Evolutionary conservation across 2,888 invertebrate species (phyloP), one percentile per base, ranked within the genome.

Genomic region (Phengaris arion): DNA sequence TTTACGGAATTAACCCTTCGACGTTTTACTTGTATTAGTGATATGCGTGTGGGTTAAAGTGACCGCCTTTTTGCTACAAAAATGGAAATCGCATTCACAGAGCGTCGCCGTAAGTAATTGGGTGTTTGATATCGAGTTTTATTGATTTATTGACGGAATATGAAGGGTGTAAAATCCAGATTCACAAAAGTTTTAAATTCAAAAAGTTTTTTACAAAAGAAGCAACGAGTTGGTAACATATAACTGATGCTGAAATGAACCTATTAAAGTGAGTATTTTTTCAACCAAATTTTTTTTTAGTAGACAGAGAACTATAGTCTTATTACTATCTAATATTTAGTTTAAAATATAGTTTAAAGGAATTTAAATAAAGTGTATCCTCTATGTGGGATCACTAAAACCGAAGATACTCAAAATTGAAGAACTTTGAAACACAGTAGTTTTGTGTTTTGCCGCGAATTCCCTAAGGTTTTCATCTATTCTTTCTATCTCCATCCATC

Each of bases 121-220:
- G 64, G 12, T 64, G 64, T 64, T 64, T 64, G 64, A 64, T 64
- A 64, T 64, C 35, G 64, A 64, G 64, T 64, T 35, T 64, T 64
- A 64, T 64, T 64, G 64, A 64, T 64, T 64, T 64, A 64, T 64
- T 64, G 64, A 64, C 64, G 64, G 64, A 64, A 64, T 64, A 35
- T 35, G 64, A 64, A 45, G 35, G 35, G 64, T 64, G 35, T 45
- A 64, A 64, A 64, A 64, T 64, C 13, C 64, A 7, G 64, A 64
- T 64, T 35, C 13, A 64, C 35, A 7, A 35, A 45, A 12, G 64
- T 35, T 64, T 64, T 64, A 45, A 22, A 64, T 64, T 22, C 9
- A 35, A 64, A 64, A 64, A 64, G 59, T 64, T 35, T 9, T 64
- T 64, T 8, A 64, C 10, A 64, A 64, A 64, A 12, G 59, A 5